phyloP scores from a whole-genome alignment of 2,113 vertebrate species.

The Dromiciops gliroides region DNA sequence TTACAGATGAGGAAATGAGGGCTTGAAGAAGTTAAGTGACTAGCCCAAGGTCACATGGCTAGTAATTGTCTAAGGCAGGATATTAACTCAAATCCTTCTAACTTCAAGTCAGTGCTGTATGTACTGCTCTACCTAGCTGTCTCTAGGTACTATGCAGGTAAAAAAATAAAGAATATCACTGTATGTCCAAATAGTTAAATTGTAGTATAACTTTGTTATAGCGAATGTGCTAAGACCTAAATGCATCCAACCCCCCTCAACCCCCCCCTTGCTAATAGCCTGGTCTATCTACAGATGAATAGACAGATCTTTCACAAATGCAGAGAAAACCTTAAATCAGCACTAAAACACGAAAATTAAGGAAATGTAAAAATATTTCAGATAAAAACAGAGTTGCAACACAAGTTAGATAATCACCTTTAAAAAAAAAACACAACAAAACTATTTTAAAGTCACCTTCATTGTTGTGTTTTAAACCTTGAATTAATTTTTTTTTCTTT shows the following conservation, averaged over 20 bases:
- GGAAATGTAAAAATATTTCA: slow-evolving; percentile 3
- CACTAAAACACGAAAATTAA: not conserved
- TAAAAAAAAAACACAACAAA: not conserved
- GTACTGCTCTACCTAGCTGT: not conserved
- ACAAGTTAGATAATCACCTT: not conserved
- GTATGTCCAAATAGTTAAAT: not conserved
- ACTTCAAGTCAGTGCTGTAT: not conserved
- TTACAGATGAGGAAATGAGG: not conserved
- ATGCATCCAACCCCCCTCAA: not conserved
- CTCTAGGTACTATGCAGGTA: not conserved
- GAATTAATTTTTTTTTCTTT: not conserved
- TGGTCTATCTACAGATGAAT: not conserved
- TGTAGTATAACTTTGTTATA: not conserved
- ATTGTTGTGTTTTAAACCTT: not conserved
- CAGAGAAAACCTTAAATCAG: slow-evolving; percentile 11
- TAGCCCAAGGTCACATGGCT: not conserved
- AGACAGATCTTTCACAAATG: slow-evolving; percentile 3
- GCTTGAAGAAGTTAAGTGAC: not conserved
- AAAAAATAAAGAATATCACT: not conserved
- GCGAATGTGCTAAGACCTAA: not conserved
- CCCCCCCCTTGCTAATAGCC: not conserved
- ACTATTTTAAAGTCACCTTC: not conserved
- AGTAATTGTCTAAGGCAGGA: not conserved
- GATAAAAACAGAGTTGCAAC: slow-evolving; percentile 27
- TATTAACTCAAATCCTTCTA: not conserved